Percentiles rank a stretch among this genome's conserved stretches.
Conservation (phyloP, 2,113 vertebrate species). For the Phaethornis superciliosus region DNA sequence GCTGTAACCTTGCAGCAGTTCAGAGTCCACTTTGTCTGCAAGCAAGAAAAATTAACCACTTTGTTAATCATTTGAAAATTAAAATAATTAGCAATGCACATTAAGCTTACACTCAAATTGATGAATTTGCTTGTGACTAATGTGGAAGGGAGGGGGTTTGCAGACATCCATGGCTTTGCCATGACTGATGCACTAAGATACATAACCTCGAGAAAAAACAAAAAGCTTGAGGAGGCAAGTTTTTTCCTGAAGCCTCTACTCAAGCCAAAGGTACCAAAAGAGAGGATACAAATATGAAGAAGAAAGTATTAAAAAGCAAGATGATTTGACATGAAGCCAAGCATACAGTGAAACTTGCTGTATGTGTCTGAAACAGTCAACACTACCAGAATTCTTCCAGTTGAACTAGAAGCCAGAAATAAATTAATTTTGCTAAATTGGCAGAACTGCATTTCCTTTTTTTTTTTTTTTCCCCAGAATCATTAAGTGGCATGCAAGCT, state of each 20-base stretch:
- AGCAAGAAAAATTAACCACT: constrained; percentile 7
- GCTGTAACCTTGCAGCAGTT: constrained; percentile 86
- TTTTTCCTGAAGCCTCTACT: background rate
- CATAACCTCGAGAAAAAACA: background rate
- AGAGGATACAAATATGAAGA: background rate
- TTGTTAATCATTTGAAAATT: background rate
- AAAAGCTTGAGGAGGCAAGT: background rate
- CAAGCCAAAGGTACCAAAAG: background rate
- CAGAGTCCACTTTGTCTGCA: constrained; percentile 87
- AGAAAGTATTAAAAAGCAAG: background rate
- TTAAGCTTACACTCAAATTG: background rate
- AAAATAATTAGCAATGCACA: background rate
- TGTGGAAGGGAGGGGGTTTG: too few relatives aligned
- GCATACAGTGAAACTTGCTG: background rate
- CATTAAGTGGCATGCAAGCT: background rate
- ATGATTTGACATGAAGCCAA: background rate
- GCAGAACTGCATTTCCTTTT: background rate
- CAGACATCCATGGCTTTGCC: background rate
- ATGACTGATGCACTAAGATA: background rate
- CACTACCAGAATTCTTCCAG: background rate
- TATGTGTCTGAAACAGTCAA: background rate
- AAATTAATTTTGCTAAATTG: background rate
- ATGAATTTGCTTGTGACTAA: background rate
- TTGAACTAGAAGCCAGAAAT: background rate
- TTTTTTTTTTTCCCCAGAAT: background rate